Conservation (phyloP, 2,797 vertebrate species). For the Parauchenoglanis punctatus region DNA sequence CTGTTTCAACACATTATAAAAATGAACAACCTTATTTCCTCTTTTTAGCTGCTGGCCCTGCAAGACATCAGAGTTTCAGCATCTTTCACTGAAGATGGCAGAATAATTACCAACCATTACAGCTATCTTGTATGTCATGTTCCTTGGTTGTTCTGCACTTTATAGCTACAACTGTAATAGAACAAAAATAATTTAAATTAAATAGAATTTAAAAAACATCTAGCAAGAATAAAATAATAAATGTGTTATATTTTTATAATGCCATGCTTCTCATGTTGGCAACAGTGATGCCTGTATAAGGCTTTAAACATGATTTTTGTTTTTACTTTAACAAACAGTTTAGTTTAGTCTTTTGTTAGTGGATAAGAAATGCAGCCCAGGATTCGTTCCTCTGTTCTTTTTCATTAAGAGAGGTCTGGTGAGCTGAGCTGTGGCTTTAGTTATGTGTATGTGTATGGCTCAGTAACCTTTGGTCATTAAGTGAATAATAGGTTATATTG, state of each 20-base stretch:
- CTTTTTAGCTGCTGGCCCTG: slow-evolving; percentile 3
- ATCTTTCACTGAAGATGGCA: background rate
- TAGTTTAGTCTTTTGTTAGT: background rate
- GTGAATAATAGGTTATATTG: background rate
- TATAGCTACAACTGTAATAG: background rate
- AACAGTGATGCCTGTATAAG: background rate
- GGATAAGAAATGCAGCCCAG: background rate
- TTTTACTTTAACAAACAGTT: background rate
- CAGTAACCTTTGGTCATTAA: background rate
- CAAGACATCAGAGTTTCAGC: background rate
- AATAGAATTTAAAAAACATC: background rate
- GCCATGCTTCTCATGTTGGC: background rate
- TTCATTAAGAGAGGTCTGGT: background rate
- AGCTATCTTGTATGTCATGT: background rate
- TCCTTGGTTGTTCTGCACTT: background rate
- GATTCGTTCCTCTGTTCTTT: background rate
- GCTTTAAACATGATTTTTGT: background rate
- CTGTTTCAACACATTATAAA: background rate
- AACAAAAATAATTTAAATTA: background rate
- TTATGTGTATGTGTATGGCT: background rate
- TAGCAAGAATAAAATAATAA: background rate
- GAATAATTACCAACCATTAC: background rate
- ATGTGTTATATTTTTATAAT: background rate
- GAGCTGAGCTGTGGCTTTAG: background rate
- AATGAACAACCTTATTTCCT: background rate